phyloP scores from a whole-genome alignment of 2,888 invertebrate species.

The Pemphredon lugubris region DNA sequence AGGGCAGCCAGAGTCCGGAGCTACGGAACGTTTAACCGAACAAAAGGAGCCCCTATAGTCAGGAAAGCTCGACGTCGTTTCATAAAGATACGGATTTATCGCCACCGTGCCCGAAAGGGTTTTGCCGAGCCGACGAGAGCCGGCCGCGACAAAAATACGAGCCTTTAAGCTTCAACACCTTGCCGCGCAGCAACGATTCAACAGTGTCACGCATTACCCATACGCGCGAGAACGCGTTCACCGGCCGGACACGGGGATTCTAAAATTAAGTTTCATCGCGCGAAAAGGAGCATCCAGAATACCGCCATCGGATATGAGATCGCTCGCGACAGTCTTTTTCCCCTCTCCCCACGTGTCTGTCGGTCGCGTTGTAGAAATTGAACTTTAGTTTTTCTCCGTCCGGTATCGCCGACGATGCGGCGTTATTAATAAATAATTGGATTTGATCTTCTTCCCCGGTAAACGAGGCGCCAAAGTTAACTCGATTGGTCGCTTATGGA shows the following conservation, averaged over 20 bases:
- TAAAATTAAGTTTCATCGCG: conserved; percentile 68
- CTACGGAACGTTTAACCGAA: conserved; percentile 60
- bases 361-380: no score
- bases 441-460: no score
- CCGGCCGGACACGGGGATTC: conserved; percentile 53
- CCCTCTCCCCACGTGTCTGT: neutral
- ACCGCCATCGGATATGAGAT: conserved; percentile 29
- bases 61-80: conserved; percentile 66
- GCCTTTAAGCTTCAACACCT: conserved; percentile 74
- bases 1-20: conserved; percentile 46
- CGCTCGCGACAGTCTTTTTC: neutral
- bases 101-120: conserved; percentile 59
- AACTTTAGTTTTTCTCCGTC: neutral
- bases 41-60: conserved; percentile 64
- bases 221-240: conserved; percentile 32
- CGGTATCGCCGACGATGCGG: no score
- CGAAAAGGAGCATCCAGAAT: conserved; percentile 49
- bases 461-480: no score
- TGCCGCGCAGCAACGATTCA: conserved; percentile 58
- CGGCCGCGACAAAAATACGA: conserved; percentile 68
- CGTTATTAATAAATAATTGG: no score
- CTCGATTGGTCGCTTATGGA: no score
- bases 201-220: conserved; percentile 54
- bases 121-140: conserved; percentile 56
- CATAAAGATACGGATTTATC: conserved; percentile 75